Base-by-base conservation (phyloP, 1,140 invertebrate species). In the Heliconius nattereri region DNA sequence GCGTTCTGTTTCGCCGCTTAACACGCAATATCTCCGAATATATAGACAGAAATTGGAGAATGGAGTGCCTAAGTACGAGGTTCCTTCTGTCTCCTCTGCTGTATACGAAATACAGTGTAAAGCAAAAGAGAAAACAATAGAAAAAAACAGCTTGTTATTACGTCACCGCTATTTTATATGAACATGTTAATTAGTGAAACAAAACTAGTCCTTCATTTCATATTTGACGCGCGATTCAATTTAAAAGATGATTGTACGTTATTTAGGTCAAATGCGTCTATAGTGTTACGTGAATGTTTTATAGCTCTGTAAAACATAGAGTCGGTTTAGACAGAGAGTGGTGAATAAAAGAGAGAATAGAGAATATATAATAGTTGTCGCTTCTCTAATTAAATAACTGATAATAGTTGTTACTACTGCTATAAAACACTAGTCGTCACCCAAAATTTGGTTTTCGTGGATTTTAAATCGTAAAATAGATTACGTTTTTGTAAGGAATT, bases 201-300 rank as follows among this genome's bases (percentile, higher is more conserved):
- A 57, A 79, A 79, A 60, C 45, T 35, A 66, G 19, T 72, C 49
- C 70, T 76, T 71, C 66, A 35, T 76, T 71, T 52, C 7, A 79
- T 72, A 60, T 73, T 79, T 76, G 78, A 79, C 78, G 78, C 78
- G 74, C 74, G 52, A 71, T 79, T 76, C 78, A 79, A 79, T 79
- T 79, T 75, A 79, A 32, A 75, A 37, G 74, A 57, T 66, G 20
- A 76, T 79, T 76, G 74, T 79, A 57, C n/a, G 35, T 70, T 76
- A 79, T 75, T 76, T 79, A 72, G 78, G 78, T 79, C 78, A 76
- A 79, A 76, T 72, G 70, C 57, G 71, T 79, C 19, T 72, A 71
- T 7, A 57, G 70, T 75, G 37, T 29, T 54, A 74, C 26, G 54
- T 73, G 13, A 66, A 66, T 23, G 9, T 23, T 57, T 57, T 45